phyloP scores from a whole-genome alignment of 2,888 invertebrate species.

The Trissonchulus sp. region DNA sequence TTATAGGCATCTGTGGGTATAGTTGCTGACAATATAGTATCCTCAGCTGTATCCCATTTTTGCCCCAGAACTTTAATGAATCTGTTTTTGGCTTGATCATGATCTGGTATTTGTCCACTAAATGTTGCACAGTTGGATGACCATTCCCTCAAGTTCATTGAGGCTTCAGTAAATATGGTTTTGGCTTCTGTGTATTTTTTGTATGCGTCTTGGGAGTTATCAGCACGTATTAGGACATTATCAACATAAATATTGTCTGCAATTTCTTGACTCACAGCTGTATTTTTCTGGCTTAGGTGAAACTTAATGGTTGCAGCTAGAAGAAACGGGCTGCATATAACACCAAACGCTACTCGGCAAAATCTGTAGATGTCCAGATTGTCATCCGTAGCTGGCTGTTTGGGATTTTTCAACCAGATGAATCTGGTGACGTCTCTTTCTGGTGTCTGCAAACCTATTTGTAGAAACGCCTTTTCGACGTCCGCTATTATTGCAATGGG shows the following conservation, averaged over 20 bases:
- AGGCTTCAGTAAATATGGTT: conserved; percentile 23
- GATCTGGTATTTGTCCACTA: too few species aligned
- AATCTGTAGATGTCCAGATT: conserved; percentile 37
- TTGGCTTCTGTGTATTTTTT: conserved; percentile 28
- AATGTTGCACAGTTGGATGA: too few species aligned
- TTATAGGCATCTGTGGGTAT: too few species aligned
- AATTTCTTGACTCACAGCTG: conserved; percentile 12
- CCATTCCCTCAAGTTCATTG: conserved; percentile 28
- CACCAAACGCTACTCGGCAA: conserved; percentile 37
- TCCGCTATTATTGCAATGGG: conserved; percentile 33
- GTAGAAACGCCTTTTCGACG: too few species aligned
- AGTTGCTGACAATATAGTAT: too few species aligned
- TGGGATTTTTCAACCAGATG: conserved; percentile 32
- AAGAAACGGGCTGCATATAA: conserved; percentile 31
- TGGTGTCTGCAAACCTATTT: conserved; percentile 35
- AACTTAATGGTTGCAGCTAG: conserved; percentile 7
- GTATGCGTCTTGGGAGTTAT: conserved; percentile 21
- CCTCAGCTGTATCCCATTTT: too few species aligned
- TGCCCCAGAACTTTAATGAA: too few species aligned
- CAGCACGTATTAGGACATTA: conserved; percentile 28
- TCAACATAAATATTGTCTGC: too few species aligned
- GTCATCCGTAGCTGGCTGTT: conserved; percentile 26
- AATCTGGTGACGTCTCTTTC: conserved; percentile 34
- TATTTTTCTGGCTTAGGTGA: not conserved
- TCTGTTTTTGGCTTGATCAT: too few species aligned